Base-by-base conservation (phyloP, 1,140 invertebrate species). In the Pseudomyrmex dendroicus region DNA sequence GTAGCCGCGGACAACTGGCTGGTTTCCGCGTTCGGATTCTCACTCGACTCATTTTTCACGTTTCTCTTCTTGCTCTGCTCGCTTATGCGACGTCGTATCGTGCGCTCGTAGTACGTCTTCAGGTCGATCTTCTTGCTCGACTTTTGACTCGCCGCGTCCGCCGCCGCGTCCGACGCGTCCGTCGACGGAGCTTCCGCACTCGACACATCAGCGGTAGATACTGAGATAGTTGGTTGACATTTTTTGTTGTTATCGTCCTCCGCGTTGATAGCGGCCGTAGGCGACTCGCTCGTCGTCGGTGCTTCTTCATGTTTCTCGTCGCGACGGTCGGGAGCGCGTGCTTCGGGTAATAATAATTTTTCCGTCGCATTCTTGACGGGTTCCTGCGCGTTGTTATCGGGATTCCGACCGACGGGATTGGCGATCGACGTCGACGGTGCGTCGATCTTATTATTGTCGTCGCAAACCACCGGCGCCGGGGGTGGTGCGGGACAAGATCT, bases 31-130 rank as follows among this genome's bases (percentile, higher is more conserved):
- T 9, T 2, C 12, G 5, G 5, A 10, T 52, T 13, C 0, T 52
- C 50, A 13, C 0, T 15, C 8, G 7, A 35, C 10, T n/a, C 17
- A 73, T 17, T 70, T 22, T 54, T 62, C 0, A 10, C 10, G 9
- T 1, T 12, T 52, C 78, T 72, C 5, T 87, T 85, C 2, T 72
- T 57, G 5, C 84, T 61, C 7, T 90, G 68, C 12, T 92, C 90
- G 13, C 86, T 90, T 9, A 90, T 88, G 56, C 91, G 86, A 5
- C 92, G 90, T 57, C 91, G 89, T 1, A 90, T 59, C 0, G 90
- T 50, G 2, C 94, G 92, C 25, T 91, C 91, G 72, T 93, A 93
- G 13, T 94, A 94, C 1, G 91, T 89, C 57, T 91, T 92, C 57
- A 94, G 92, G 13, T 93, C 92, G 9, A 94, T 82, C 73, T 94